Evolutionary conservation across 1,140 invertebrate species (phyloP), one percentile per base, ranked within the genome.

Genomic region (Drosophila persimilis): DNA sequence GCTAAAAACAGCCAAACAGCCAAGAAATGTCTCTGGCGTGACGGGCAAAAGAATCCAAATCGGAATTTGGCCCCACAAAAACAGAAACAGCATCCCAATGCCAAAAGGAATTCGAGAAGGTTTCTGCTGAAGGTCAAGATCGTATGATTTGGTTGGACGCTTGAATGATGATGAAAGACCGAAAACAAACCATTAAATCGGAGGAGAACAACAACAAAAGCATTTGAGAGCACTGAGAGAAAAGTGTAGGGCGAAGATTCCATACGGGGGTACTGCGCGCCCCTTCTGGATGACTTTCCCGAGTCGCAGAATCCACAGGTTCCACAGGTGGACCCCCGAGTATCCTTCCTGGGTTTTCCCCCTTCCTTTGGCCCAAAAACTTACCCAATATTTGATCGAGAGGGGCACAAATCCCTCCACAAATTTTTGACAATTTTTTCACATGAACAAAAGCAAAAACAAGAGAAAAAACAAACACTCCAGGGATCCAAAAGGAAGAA

Each of bases 71-170:
- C 13, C 35, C 13, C 26, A 26, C 11, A 11, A 41, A 24, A 6
- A 17, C 31, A 3, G 0, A 17, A 6, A 11, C 17, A 7, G 43
- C 35, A 50, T 65, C 17, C 35, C 22, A 11, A 11, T 3, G n/a
- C 31, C n/a, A 5, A 26, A 3, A 65, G 65, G 17, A 70, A 69
- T 57, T 9, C 13, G 43, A 47, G 43, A 6, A 8, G 35, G 3
- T 4, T 51, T 35, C 17, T 17, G 50, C 53, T 13, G 35, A 63
- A 77, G 75, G 74, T 67, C 67, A 72, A 54, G 77, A 58, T 63
- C 59, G 29, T 13, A 56, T 13, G 20, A 20, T 20, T 20, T 2
- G 20, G 20, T 20, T 20, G 20, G 1, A 17, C 17, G 17, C 17
- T 17, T 17, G 17, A 17, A 17, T 17, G 17, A 17, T 17, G 17